Percentiles rank a stretch among this genome's conserved stretches.
phyloP scores from a whole-genome alignment of 2,888 invertebrate species.

The Campoplex capitator region DNA sequence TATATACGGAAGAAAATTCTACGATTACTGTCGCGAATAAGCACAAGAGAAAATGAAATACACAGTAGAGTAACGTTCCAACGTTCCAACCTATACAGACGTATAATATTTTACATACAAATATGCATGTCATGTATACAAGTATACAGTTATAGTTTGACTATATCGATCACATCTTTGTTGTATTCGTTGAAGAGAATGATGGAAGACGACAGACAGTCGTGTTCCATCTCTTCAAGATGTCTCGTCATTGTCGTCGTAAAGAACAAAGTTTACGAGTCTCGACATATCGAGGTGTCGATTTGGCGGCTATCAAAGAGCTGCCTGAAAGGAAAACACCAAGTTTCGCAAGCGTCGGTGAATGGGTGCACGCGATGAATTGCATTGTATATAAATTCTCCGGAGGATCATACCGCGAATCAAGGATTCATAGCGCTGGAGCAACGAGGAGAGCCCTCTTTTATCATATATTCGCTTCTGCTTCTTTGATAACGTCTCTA shows the following conservation, averaged over 20 bases:
- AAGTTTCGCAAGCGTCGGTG: background rate
- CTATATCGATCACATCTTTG: slow-evolving; percentile 54
- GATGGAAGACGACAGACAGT: slow-evolving; percentile 41
- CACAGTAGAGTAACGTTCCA: background rate
- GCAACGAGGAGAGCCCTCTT: slow-evolving; percentile 34
- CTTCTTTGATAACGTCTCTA: slow-evolving; percentile 31
- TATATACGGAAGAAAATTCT: slow-evolving; percentile 24
- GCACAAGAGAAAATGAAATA: slow-evolving; percentile 22
- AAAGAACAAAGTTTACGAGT: slow-evolving; percentile 69
- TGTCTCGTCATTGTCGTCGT: slow-evolving; percentile 64
- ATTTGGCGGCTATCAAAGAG: slow-evolving; percentile 49
- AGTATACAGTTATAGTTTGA: slow-evolving; percentile 30
- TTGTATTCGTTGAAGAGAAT: slow-evolving; percentile 39
- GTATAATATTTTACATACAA: background rate
- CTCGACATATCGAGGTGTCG: slow-evolving; percentile 56
- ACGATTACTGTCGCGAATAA: background rate
- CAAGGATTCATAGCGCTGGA: slow-evolving; percentile 49
- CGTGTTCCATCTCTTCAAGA: slow-evolving; percentile 39
- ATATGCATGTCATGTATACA: slow-evolving; percentile 16
- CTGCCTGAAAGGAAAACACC: slow-evolving; percentile 41
- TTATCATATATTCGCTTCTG: slow-evolving; percentile 17
- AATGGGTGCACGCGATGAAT: slow-evolving; percentile 28
- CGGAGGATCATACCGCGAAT: slow-evolving; percentile 37
- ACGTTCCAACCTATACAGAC: background rate
- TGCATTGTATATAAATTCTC: slow-evolving; percentile 38